A percentile compares a stretch with the other conserved stretches of the same genome.
These are phyloP conservation scores for Agrypnia vestita DNA, from an alignment of 1,140 invertebrate species.

Conservation along the genomic window DNA sequence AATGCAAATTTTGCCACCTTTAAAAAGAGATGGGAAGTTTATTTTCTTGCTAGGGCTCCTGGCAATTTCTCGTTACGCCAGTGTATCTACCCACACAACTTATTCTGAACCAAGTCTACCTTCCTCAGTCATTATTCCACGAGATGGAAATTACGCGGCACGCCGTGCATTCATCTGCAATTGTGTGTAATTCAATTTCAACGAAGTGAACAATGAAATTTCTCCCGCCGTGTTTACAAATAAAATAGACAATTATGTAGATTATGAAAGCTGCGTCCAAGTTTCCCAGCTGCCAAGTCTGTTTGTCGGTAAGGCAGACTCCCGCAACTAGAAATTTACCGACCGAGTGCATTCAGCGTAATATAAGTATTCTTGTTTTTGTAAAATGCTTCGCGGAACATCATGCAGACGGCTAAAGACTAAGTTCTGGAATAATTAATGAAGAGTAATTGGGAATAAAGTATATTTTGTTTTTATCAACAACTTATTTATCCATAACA, in stretches of 20 bases:
- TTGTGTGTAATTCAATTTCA: slow-evolving; percentile 42
- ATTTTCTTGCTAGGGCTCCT: too few relatives aligned
- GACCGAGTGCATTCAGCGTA: not conserved
- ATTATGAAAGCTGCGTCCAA: slow-evolving; percentile 23
- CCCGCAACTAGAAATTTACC: not conserved
- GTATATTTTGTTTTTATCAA: too few relatives aligned
- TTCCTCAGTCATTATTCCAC: not conserved
- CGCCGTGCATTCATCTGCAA: not conserved
- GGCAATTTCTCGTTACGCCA: too few relatives aligned
- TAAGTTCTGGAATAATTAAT: too few relatives aligned
- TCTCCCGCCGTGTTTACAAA: slow-evolving; percentile 49
- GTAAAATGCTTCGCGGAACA: too few relatives aligned
- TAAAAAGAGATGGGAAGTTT: too few relatives aligned
- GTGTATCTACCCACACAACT: not conserved
- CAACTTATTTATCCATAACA: too few relatives aligned
- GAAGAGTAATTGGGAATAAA: too few relatives aligned
- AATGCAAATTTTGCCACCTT: too few relatives aligned
- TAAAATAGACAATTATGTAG: slow-evolving; percentile 57
- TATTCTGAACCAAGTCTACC: not conserved
- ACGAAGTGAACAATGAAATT: slow-evolving; percentile 43
- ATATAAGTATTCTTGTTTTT: not conserved
- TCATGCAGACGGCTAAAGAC: too few relatives aligned
- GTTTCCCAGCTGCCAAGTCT: not conserved
- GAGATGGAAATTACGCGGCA: slow-evolving; percentile 13
- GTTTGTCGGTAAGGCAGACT: not conserved